Evolutionary conservation across 92 coral and sea anemone genomes (phyloP), one percentile per base, ranked within the genome.

Genomic region (Heliopora coerulea): DNA sequence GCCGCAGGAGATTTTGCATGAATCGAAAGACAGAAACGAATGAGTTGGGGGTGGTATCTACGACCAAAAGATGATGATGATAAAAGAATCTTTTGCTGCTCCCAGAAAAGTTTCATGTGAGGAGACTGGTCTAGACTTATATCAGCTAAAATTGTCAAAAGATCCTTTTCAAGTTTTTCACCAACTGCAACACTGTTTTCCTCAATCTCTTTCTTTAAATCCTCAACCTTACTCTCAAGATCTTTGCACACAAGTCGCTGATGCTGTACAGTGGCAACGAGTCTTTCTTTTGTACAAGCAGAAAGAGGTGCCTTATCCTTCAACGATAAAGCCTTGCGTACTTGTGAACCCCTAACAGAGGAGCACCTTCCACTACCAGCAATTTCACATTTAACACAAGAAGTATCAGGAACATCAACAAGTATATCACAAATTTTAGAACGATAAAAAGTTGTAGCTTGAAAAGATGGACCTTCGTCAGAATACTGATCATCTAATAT

Each of bases 1-100:
- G 80, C 76, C 3, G 91, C 83, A 15, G 91, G 84, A 72, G 82
- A 64, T 61, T 88, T 83, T 17, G 81, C 77, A 58, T 79, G 85
- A 31, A 83, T 75, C 1, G 91, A 87, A 49, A 56, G 50, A 29
- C 83, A 79, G 18, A 56, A 82, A 21, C 80, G 78, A 1, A 83
- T 83, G 23, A 83, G 11, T 83, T 78, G 68, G 21, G 80, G 83
- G 39, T 74, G 80, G 28, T 73, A 82, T 41, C 61, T 65, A 20
- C 63, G 57, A 31, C 81, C 85, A 50, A 54, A 62, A 13, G 73
- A 28, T n/a, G 56, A 44, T 52, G 62, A 44, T 15, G 73, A 0
- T 14, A 80, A 49, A 3, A 34, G 40, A 54, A 72, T 24, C 49
- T 81, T 62, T 46, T 81, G 85, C 18, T 81, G 85, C 72, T 83